Conservation (phyloP, 2,113 vertebrate species). For the Andinoacara biseriatus region DNA sequence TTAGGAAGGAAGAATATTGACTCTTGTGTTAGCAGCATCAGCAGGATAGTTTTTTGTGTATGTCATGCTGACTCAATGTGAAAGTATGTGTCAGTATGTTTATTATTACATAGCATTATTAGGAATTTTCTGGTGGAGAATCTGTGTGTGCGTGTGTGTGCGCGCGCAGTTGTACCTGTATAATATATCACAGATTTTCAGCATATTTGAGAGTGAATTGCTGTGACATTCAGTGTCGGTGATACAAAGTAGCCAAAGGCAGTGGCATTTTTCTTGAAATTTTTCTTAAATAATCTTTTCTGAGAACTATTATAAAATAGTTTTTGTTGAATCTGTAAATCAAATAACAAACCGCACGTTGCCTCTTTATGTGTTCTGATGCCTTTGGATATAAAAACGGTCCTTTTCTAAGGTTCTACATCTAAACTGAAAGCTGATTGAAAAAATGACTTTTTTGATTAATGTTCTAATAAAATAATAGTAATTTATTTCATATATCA, state of each 20-base stretch:
- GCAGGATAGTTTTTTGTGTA: neutral
- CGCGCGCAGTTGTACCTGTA: neutral
- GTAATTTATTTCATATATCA: neutral
- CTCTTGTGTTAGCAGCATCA: slow-evolving; percentile 2
- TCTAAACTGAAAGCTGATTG: neutral
- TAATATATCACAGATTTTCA: neutral
- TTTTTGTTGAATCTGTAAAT: too few relatives aligned
- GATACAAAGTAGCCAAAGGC: neutral
- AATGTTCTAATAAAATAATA: neutral
- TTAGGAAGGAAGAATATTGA: slow-evolving; percentile 13
- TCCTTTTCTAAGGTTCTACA: neutral
- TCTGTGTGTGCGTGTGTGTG: neutral
- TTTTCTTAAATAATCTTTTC: neutral
- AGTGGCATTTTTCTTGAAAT: neutral
- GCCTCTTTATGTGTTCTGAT: too few relatives aligned
- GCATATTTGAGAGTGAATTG: neutral
- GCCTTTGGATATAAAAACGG: neutral
- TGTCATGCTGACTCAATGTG: slow-evolving; percentile 6
- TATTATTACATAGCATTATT: neutral
- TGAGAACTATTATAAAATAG: neutral
- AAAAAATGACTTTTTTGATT: neutral
- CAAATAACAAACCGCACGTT: too few relatives aligned
- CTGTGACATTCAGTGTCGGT: neutral
- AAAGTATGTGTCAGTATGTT: neutral
- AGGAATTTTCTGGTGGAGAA: neutral